These are phyloP conservation scores for Pseudopodoces humilis DNA, from an alignment of 2,113 vertebrate genomes.

Conservation along the genomic window DNA sequence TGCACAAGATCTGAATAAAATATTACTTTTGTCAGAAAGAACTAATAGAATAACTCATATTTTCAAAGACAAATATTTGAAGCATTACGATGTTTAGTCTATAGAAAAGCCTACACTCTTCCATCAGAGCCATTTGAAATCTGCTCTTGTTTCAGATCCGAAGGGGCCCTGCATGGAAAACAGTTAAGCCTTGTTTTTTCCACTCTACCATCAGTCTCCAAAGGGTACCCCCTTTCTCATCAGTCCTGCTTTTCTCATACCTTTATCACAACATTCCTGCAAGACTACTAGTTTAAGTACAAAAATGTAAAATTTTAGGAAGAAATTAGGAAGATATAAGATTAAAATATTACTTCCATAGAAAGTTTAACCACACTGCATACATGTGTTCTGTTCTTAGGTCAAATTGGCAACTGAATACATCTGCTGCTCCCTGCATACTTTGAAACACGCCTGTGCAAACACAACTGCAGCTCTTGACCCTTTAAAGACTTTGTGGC, in stretches of 20 bases:
- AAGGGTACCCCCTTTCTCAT: neutral
- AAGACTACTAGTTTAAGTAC: neutral
- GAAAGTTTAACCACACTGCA: fast-evolving
- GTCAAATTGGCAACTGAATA: neutral
- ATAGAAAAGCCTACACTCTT: fast-evolving
- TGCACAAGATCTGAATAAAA: neutral
- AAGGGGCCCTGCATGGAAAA: neutral
- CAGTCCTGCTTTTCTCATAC: neutral
- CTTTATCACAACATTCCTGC: neutral
- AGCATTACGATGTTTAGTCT: neutral
- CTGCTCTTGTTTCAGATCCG: neutral
- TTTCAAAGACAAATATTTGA: neutral
- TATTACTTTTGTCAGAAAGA: neutral
- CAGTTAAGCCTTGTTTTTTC: neutral
- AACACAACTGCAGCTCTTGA: neutral
- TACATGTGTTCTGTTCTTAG: neutral
- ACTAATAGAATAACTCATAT: neutral
- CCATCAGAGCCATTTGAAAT: neutral
- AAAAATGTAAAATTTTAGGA: neutral
- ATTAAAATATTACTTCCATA: neutral
- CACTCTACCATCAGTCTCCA: neutral
- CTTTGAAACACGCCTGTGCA: no score
- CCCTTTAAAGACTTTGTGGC: neutral
- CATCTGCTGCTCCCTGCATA: neutral
- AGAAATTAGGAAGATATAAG: neutral